Evolutionary conservation across 1,140 invertebrate genomes (phyloP).

Genomic region (Tetragnatha versicolor): DNA sequence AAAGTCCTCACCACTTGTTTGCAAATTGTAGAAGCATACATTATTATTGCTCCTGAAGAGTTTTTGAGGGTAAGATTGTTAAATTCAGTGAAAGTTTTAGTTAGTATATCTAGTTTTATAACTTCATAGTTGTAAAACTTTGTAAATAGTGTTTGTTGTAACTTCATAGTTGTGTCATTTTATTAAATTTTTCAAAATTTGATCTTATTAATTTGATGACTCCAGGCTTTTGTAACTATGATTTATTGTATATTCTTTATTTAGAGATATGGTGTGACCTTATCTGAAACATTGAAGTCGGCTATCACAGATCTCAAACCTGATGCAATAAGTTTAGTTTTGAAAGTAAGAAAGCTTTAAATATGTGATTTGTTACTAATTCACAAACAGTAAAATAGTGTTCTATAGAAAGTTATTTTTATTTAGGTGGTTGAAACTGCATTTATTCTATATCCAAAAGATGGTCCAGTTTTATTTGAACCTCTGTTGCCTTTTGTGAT

Average conservation of each 20-base stretch:
- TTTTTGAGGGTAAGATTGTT: slow-evolving; percentile 72
- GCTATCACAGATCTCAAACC: slow-evolving; percentile 79
- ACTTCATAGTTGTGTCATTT: no score
- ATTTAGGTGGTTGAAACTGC: slow-evolving; percentile 62
- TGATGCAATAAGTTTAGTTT: slow-evolving; percentile 78
- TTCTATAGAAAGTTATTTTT: neutral
- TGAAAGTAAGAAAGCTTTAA: slow-evolving; percentile 68
- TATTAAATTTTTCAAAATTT: no score
- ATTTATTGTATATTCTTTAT: neutral
- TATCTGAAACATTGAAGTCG: slow-evolving; percentile 74
- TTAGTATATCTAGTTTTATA: neutral
- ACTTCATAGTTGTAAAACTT: neutral
- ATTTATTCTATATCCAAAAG: slow-evolving; percentile 66
- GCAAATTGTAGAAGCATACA: slow-evolving; percentile 82
- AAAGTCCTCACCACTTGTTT: slow-evolving; percentile 81
- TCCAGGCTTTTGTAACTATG: no score
- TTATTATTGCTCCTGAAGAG: slow-evolving; percentile 79
- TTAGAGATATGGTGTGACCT: slow-evolving; percentile 69
- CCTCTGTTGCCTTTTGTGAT: slow-evolving; percentile 62
- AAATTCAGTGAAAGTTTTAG: slow-evolving; percentile 11
- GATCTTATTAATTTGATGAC: no score
- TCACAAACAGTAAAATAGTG: no score
- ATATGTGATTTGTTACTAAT: neutral
- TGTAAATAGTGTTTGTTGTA: no score
- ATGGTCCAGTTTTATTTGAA: slow-evolving; percentile 63